Evolutionary conservation across 2,888 invertebrate genomes (phyloP), one percentile per base, ranked within the genome.

Genomic region (Mesorhabditis belari): DNA sequence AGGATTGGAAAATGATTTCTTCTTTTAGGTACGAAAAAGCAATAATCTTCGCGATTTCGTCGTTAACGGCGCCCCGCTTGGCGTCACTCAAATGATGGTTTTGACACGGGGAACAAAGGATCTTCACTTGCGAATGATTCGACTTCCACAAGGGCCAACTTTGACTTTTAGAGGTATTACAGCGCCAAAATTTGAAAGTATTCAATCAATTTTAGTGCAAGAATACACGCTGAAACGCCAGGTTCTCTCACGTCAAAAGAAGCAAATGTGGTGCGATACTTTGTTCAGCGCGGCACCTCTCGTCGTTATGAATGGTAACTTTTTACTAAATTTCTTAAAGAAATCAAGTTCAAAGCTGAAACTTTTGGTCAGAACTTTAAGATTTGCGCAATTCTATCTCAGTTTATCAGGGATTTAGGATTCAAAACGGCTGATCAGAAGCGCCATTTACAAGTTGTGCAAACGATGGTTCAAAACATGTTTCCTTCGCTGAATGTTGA

Each of bases 391-490:
- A n/a, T n/a, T n/a, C n/a, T n/a, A n/a, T n/a, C n/a, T n/a, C n/a
- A n/a, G n/a, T n/a, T n/a, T n/a, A n/a, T n/a, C n/a, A n/a, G n/a
- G n/a, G n/a, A 9, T 2, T 35, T 35, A 35, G 44, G 71, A 4
- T 71, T 71, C 59, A 66, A 60, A 17, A 62, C 64, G 54, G 60
- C 65, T 9, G 60, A 60, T 24, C 26, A 61, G 23, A 63, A 69
- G 62, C 87, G 88, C 84, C 91, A 92, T 73, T 85, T 92, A 81
- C 90, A 92, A 76, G 84, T 98, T 21, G 91, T 94, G 88, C 88
- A 94, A 3, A 89, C 90, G 17, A 93, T 92, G 85, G 93, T 98
- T 81, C 95, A 96, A 84, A 95, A 94, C 79, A 92, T 98, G 92
- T 96, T 96, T 81, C 96, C 96, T 0, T 89, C 91, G 0, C 92